Evolutionary conservation across 1,140 invertebrate genomes (phyloP), one percentile per base, ranked within the genome.

Genomic region (Lepidostoma basale): DNA sequence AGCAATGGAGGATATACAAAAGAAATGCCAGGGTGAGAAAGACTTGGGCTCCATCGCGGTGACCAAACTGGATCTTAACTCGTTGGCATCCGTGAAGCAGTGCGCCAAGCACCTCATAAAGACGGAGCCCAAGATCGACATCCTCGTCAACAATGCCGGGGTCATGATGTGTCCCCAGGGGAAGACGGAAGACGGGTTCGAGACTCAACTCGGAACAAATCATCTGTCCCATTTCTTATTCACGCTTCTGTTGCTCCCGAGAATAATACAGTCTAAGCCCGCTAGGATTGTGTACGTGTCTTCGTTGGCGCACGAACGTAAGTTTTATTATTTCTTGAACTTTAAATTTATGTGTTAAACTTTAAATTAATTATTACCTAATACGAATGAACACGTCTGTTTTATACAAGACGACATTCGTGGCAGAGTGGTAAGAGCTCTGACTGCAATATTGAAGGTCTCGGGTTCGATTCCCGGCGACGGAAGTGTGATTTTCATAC

Each of bases 141-240:
- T 93, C 36, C 79, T 96, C 2, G 87, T 95, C n/a, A 93, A 94
- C 70, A 95, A 95, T 81, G 93, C 92, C 56, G 92, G 88, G 1
- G 84, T 93, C 0, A 92, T 91, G 87, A 84, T 87, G 81, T 88
- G 86, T 67, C 92, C 89, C 0, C 79, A 86, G 58, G 78, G 79
- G 12, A 75, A 78, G 45, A 95, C 92, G 0, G 81, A 86, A 73
- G 93, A 96, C 80, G 92, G 92, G 0, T 92, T 92, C 80, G 94
- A 97, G 81, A 88, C 89, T 44, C 90, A 93, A 77, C 88, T 93
- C 77, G 90, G 88, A 10, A 88, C 91, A 0, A 93, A 93, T 81
- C 89, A 94, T 74, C 81, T 94, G 40, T 90, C 90, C 10, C 94
- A 95, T 75, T 96, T 95, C 76, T 80, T 94, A 14, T 78, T 97